phyloP scores from a whole-genome alignment of 2,797 vertebrate species.

The Sebastes vulpes region DNA sequence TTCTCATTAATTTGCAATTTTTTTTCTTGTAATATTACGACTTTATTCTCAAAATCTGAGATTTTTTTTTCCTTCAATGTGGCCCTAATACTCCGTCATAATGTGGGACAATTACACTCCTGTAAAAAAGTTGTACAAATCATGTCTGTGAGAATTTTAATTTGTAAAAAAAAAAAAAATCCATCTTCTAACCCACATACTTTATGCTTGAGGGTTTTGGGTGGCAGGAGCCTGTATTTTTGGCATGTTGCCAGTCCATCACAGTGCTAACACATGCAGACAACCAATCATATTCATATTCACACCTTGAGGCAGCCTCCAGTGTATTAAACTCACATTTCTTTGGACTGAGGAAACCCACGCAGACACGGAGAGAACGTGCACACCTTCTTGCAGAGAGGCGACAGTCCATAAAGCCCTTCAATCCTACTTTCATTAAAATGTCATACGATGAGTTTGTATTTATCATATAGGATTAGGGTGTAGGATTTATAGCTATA shows the following conservation, averaged over 20 bases:
- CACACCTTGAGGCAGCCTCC: too few relatives aligned
- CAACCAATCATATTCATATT: too few relatives aligned
- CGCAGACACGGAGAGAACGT: not conserved
- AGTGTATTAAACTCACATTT: not conserved
- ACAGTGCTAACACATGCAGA: not conserved
- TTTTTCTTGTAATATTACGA: too few relatives aligned
- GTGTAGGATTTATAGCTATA: not conserved
- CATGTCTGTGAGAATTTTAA: not conserved
- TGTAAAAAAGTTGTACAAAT: not conserved
- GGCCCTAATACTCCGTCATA: too few relatives aligned
- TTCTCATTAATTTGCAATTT: too few relatives aligned
- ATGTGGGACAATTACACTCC: too few relatives aligned
- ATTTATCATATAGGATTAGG: not conserved
- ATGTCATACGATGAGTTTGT: not conserved
- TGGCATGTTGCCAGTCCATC: not conserved
- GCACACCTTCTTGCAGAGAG: too few relatives aligned
- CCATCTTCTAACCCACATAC: not conserved
- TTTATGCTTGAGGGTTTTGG: too few relatives aligned
- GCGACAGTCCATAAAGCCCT: too few relatives aligned
- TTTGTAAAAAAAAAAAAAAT: not conserved
- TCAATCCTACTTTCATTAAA: too few relatives aligned
- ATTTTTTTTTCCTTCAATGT: too few relatives aligned
- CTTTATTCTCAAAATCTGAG: too few relatives aligned
- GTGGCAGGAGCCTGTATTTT: not conserved
- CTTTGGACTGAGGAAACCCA: not conserved